These are phyloP conservation scores for Eulacestoma nigropectus DNA, from an alignment of 2,113 vertebrate species.

Conservation along the genomic window DNA sequence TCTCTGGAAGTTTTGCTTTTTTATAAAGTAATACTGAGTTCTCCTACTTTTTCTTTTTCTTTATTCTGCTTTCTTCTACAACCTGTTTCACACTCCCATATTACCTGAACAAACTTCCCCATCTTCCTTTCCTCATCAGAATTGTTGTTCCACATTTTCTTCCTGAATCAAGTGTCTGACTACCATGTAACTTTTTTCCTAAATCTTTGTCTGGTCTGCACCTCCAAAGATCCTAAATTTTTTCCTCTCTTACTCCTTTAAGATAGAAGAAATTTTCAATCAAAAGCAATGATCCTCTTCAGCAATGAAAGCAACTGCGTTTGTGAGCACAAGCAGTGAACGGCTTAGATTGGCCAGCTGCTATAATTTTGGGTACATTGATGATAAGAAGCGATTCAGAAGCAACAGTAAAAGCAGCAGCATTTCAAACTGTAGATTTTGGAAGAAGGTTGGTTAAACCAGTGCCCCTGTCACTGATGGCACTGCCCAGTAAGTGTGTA, in stretches of 20 bases:
- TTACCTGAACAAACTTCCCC: not conserved
- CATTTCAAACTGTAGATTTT: not conserved
- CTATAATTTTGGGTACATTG: rapidly evolving
- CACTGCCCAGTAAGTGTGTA: not conserved
- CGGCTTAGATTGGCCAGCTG: not conserved
- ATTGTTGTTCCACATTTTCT: not conserved
- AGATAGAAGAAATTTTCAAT: not conserved
- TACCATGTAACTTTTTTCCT: not conserved
- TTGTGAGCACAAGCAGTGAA: not conserved
- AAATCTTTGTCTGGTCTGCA: not conserved
- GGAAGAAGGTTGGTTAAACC: not conserved
- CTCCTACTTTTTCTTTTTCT: not conserved
- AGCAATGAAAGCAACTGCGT: not conserved
- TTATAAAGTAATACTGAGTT: not conserved
- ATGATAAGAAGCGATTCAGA: not conserved
- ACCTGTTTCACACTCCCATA: not conserved
- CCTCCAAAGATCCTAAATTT: not conserved
- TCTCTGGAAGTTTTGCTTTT: not conserved
- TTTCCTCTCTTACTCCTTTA: not conserved
- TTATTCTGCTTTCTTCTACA: not conserved
- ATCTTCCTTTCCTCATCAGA: not conserved
- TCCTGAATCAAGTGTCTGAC: not conserved
- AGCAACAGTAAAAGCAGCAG: not conserved
- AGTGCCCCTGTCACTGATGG: not conserved
- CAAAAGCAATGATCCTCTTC: not conserved